phyloP scores from a whole-genome alignment of 2,888 invertebrate genomes.

The Dorcus parallelipipedus region DNA sequence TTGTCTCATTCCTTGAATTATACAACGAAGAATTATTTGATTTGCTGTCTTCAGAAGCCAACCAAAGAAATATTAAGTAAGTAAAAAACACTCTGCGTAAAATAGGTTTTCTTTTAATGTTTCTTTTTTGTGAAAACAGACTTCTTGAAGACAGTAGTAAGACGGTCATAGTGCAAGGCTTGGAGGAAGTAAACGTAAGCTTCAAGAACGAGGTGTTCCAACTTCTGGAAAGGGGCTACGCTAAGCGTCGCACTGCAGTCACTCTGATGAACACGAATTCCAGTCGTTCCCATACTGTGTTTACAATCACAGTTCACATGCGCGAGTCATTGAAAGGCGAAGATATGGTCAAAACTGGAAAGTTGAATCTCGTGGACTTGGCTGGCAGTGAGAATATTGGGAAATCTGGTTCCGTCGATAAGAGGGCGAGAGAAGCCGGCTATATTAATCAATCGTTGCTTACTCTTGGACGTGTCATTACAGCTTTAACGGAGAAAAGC shows the following conservation, averaged over 20 bases:
- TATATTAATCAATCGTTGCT: conserved; percentile 94
- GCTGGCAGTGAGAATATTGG: conserved; percentile 97
- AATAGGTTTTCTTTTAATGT: too few species aligned
- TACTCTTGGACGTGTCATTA: conserved; percentile 93
- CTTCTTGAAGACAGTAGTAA: too few species aligned
- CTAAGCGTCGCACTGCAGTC: conserved; percentile 82
- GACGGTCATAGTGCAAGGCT: conserved; percentile 82
- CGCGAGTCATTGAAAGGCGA: conserved; percentile 86
- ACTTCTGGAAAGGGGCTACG: conserved; percentile 83
- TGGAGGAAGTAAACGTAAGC: conserved; percentile 88
- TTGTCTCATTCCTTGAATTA: conserved; percentile 90
- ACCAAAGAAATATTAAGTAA: too few species aligned
- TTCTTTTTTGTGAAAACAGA: too few species aligned
- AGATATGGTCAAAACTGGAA: conserved; percentile 90
- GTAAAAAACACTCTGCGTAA: too few species aligned
- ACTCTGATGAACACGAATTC: conserved; percentile 94
- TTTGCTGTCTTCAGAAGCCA: conserved; percentile 61
- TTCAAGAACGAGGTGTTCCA: conserved; percentile 85
- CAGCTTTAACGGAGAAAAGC: conserved; percentile 85
- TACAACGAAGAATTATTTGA: conserved; percentile 97
- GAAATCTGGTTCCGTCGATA: conserved; percentile 90
- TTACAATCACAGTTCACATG: conserved; percentile 90
- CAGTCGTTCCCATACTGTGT: conserved; percentile 94
- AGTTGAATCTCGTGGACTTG: conserved; percentile 95
- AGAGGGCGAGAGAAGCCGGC: conserved; percentile 86